Base-by-base conservation (phyloP, 2,888 invertebrate species). In the Lepeophtheirus nordmannii region DNA sequence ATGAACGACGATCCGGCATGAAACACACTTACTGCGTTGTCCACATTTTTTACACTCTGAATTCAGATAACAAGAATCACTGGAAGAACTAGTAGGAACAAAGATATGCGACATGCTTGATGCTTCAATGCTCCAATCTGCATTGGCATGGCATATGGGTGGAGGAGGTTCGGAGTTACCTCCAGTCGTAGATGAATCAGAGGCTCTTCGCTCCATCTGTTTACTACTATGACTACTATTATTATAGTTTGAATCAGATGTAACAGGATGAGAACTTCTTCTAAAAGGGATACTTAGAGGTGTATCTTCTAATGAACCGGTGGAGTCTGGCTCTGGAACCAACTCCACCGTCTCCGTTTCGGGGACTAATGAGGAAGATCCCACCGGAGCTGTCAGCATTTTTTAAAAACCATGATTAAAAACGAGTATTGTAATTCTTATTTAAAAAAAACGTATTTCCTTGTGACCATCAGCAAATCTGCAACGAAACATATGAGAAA, bases 1-100 rank as follows among this genome's bases (percentile, higher is more conserved):
- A 78, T 94, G 93, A 39, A 87, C 86, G 70, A 92, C 84, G 72
- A 93, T 86, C 76, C 91, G 89, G 79, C 94, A 94, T 41, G 89
- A 88, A 11, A 91, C 85, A 76, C 94, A 94, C 76, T 91, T 92
- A 82, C 91, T 83, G 67, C 93, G 84, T 64, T 86, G 82, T 56
- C 93, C 93, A 37, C 2, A 61, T 39, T 22, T 37, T n/a, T 61
- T 38, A 12, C 38, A 22, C 1, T 30, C n/a, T 12, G n/a, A 3
- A 11, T 37, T n/a, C 11, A 61, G 10, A 37, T 61, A 61, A 37
- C 56, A 63, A 10, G 30, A 22, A 30, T 63, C 56, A 20, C 63
- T 53, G 14, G 53, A 56, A 22, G 56, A 20, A 14, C 46, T 17
- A 30, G 37, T 56, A 30, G 63, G 63, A 37, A 63, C 38, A n/a